Evolutionary conservation across 2,113 vertebrate genomes (phyloP).

Genomic region (Aspiorhynchus laticeps): DNA sequence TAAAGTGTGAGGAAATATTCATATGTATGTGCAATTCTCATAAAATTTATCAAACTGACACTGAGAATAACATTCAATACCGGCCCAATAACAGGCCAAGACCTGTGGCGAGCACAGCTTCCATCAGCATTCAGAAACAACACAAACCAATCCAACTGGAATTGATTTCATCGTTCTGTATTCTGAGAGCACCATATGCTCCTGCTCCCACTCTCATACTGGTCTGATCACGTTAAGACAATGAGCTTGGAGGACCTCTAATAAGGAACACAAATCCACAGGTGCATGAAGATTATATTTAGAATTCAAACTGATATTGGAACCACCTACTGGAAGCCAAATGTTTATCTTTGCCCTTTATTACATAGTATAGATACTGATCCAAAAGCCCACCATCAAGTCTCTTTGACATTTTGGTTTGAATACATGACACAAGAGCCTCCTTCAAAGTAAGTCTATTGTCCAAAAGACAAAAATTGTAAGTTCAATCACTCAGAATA

Average conservation of each 20-base stretch:
- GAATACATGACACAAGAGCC: background rate
- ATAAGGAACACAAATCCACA: constrained; percentile 31
- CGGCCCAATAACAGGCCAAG: constrained; percentile 40
- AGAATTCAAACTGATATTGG: background rate
- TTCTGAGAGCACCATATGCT: constrained; percentile 60
- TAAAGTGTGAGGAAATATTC: background rate
- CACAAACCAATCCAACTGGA: constrained; percentile 40
- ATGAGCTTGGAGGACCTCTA: constrained; percentile 56
- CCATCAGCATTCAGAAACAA: constrained; percentile 38
- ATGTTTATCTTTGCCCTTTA: background rate
- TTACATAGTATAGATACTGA: background rate
- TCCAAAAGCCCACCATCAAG: background rate
- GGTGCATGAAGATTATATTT: background rate
- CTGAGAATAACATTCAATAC: constrained; percentile 44
- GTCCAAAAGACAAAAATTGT: background rate
- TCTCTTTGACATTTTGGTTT: background rate
- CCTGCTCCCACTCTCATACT: constrained; percentile 12
- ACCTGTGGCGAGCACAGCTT: constrained; percentile 26
- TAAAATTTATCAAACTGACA: constrained; percentile 32
- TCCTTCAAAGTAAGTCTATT: background rate
- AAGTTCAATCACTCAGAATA: background rate
- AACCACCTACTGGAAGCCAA: background rate
- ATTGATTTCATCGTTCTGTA: constrained; percentile 49
- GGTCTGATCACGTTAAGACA: constrained; percentile 57
- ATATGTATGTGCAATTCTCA: constrained; percentile 26